These are phyloP conservation scores for Palloptera scutellata DNA, from an alignment of 2,888 invertebrate genomes.

Conservation along the genomic window DNA sequence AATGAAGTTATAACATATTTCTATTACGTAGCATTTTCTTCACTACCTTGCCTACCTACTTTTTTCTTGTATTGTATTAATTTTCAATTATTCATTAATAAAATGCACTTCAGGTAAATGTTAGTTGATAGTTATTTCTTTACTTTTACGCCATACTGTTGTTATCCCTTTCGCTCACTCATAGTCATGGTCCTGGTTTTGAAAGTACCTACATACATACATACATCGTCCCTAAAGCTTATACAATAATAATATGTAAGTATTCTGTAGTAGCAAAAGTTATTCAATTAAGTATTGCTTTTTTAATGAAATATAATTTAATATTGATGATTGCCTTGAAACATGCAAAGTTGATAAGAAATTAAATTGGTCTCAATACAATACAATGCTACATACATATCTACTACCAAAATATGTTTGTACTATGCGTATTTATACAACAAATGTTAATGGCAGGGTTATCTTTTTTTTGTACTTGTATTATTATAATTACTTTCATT, in stretches of 20 bases:
- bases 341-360: conserved; percentile 43
- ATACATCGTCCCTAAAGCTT: no score
- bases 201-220: no score
- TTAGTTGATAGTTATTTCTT: conserved; percentile 21
- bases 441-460: no score
- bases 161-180: background rate
- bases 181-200: background rate
- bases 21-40: background rate
- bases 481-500: no score
- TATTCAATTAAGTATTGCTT: conserved; percentile 37
- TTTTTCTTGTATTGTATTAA: conserved; percentile 19
- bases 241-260: no score
- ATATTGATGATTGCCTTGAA: conserved; percentile 39
- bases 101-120: conserved; percentile 37
- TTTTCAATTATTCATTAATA: conserved; percentile 36
- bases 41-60: background rate
- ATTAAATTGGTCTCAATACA: conserved; percentile 14
- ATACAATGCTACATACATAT: no score
- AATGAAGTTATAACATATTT: conserved; percentile 33
- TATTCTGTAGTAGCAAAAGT: no score
- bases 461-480: no score
- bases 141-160: background rate
- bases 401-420: no score
- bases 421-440: background rate
- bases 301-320: conserved; percentile 36